These are phyloP conservation scores for Orussus abietinus DNA, from an alignment of 1,140 invertebrate genomes.

Conservation along the genomic window DNA sequence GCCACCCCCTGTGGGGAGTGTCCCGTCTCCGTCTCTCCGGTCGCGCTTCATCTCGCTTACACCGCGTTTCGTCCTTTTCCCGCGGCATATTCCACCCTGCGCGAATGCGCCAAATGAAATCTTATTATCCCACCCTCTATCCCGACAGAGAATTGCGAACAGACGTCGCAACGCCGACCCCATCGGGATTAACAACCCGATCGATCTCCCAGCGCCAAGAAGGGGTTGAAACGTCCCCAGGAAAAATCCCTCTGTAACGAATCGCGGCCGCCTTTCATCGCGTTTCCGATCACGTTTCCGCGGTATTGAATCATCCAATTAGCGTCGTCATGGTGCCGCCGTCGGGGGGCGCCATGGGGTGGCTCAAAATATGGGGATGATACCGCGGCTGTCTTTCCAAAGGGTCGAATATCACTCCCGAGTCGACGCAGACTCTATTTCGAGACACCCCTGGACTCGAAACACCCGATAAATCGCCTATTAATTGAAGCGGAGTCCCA, in stretches of 20 bases:
- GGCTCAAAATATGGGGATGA: conserved; percentile 32
- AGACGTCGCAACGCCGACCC: not conserved
- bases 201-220: too few relatives aligned
- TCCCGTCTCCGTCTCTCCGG: not conserved
- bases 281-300: conserved; percentile 42
- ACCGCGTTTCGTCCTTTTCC: not conserved
- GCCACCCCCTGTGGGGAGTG: conserved; percentile 1
- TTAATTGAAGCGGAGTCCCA: too few relatives aligned
- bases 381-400: too few relatives aligned
- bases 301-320: conserved; percentile 43
- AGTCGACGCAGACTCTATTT: too few relatives aligned
- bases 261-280: conserved; percentile 27
- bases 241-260: conserved; percentile 34
- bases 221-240: not conserved
- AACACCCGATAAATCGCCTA: too few relatives aligned
- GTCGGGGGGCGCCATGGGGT: too few relatives aligned
- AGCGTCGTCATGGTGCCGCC: conserved; percentile 24
- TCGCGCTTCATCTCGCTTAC: not conserved
- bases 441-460: too few relatives aligned
- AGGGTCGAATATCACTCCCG: too few relatives aligned
- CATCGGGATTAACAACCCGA: conserved; percentile 7
- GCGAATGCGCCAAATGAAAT: conserved; percentile 7
- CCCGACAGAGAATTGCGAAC: too few relatives aligned
- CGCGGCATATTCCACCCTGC: conserved; percentile 1
- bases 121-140: conserved; percentile 9